phyloP scores from a whole-genome alignment of 2,888 invertebrate species.

The Acanthosepion pharaonis region DNA sequence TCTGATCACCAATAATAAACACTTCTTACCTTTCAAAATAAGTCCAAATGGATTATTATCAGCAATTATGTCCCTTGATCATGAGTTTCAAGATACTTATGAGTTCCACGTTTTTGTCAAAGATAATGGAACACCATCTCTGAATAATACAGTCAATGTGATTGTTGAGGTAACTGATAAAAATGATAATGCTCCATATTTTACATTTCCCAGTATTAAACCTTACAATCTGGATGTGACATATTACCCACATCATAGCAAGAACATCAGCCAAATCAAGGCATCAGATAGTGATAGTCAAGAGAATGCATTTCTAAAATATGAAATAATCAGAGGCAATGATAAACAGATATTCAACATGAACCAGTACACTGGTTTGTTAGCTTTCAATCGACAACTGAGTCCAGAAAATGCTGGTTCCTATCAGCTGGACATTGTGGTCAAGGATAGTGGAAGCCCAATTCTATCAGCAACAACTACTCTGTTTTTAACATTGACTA shows the following conservation, averaged over 20 bases:
- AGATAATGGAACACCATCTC: slow-evolving; percentile 23
- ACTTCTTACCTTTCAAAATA: slow-evolving; percentile 33
- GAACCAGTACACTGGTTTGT: slow-evolving; percentile 13
- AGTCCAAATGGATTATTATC: background rate
- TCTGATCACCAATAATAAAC: background rate
- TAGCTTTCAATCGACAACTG: background rate
- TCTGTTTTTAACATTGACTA: background rate
- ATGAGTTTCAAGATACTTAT: slow-evolving; percentile 33
- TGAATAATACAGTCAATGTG: background rate
- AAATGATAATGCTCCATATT: slow-evolving; percentile 23
- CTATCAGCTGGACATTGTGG: slow-evolving; percentile 9
- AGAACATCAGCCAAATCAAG: slow-evolving; percentile 16
- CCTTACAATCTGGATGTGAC: slow-evolving; percentile 33
- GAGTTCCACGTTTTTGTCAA: background rate
- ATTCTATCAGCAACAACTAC: slow-evolving; percentile 33
- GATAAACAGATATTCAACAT: background rate
- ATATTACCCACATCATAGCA: background rate
- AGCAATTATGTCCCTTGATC: slow-evolving; percentile 22
- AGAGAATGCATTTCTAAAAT: slow-evolving; percentile 33
- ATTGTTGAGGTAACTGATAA: slow-evolving; percentile 12
- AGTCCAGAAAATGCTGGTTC: background rate
- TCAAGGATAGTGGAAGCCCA: background rate
- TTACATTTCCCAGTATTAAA: slow-evolving; percentile 22
- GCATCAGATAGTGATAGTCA: background rate
- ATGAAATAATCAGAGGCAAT: slow-evolving; percentile 13